Percentiles rank a stretch among this genome's conserved stretches.
Conservation (phyloP, 2,888 invertebrate species). For the Julus scanicus region DNA sequence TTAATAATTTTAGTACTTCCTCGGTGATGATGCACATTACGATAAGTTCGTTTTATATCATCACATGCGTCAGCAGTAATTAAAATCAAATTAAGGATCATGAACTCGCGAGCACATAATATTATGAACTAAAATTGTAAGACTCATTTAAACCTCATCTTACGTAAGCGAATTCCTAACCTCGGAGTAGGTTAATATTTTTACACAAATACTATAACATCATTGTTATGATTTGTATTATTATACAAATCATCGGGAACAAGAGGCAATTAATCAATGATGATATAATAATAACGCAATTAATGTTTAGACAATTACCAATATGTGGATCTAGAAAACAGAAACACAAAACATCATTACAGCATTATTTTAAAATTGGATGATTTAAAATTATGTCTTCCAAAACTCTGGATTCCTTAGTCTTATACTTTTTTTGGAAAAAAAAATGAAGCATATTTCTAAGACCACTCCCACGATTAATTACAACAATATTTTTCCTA, state of each 20-base stretch:
- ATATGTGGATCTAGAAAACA: no score
- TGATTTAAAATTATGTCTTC: no score
- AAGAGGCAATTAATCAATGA: background rate
- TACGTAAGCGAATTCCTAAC: background rate
- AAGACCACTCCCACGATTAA: no score
- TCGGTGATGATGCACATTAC: background rate
- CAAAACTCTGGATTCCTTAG: no score
- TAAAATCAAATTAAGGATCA: background rate
- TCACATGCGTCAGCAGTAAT: background rate
- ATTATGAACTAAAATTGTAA: background rate
- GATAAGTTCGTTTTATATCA: background rate
- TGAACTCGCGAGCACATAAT: background rate
- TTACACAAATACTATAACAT: no score
- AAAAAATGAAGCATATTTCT: no score
- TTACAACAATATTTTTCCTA: no score
- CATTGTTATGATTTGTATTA: background rate
- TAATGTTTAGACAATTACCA: background rate
- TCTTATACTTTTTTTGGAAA: no score
- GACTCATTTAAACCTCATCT: background rate
- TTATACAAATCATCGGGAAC: background rate
- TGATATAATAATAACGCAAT: background rate
- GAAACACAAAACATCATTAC: no score
- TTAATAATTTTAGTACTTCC: background rate
- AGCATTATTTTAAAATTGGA: no score
- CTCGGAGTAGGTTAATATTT: no score